These are phyloP conservation scores for Tiliacea citrago DNA, from an alignment of 2,888 invertebrate species.

Conservation along the genomic window DNA sequence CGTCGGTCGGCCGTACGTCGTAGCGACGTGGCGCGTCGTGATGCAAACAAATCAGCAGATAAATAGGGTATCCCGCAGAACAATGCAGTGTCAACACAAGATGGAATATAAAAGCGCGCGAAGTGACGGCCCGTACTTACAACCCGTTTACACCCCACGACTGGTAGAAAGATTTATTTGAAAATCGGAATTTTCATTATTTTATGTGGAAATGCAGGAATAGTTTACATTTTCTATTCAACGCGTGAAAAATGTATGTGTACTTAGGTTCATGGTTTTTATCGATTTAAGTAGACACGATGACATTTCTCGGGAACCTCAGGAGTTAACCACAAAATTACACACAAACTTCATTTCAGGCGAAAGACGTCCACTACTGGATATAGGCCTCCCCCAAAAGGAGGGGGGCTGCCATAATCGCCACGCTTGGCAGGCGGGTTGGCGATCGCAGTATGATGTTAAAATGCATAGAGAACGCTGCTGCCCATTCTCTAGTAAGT, in stretches of 20 bases:
- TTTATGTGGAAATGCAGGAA: not conserved
- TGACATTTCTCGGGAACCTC: not conserved
- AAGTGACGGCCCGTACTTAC: constrained; percentile 74
- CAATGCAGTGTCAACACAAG: constrained; percentile 87
- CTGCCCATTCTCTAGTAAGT: no score
- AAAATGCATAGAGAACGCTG: no score
- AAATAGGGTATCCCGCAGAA: constrained; percentile 83
- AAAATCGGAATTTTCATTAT: not conserved
- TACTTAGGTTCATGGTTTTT: no score
- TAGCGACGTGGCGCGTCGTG: constrained; percentile 76
- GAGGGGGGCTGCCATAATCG: no score
- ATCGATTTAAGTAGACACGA: not conserved
- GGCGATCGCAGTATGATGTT: no score
- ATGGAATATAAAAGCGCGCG: constrained; percentile 86
- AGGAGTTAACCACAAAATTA: not conserved
- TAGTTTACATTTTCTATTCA: not conserved
- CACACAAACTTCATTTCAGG: no score
- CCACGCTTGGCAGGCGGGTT: no score
- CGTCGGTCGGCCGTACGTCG: constrained; percentile 68
- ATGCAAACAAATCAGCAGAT: constrained; percentile 88
- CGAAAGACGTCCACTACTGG: no score
- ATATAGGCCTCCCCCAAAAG: no score
- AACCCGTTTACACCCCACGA: constrained; percentile 75
- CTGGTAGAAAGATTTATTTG: constrained; percentile 18
- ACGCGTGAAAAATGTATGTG: not conserved